phyloP scores from a whole-genome alignment of 2,797 vertebrate genomes.

The Monodelphis domestica region DNA sequence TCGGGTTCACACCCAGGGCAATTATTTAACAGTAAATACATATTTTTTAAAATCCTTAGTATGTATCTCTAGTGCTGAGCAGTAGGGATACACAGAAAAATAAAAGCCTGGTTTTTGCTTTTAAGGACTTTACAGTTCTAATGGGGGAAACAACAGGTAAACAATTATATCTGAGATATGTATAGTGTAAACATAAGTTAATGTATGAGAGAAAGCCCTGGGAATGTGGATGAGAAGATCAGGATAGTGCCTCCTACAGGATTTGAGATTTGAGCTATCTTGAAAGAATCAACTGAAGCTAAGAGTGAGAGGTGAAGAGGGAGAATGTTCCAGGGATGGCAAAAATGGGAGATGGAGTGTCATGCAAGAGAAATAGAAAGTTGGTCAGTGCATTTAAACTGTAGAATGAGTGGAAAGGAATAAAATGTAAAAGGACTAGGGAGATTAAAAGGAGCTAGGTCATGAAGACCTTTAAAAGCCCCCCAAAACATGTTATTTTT shows the following conservation, averaged over 20 bases:
- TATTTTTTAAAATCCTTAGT: not conserved
- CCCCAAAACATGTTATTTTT: not conserved
- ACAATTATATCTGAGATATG: not conserved
- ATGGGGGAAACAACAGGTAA: not conserved
- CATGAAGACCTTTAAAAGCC: not conserved
- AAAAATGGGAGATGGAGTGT: not conserved
- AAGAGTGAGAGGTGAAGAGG: not conserved
- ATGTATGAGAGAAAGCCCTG: not conserved
- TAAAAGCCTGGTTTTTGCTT: no score
- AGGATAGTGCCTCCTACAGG: not conserved
- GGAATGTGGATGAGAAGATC: not conserved
- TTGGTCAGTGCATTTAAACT: not conserved
- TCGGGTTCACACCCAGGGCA: not conserved
- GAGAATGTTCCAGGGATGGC: not conserved
- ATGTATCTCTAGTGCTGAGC: not conserved
- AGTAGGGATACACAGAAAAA: not conserved
- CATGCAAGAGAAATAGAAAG: not conserved
- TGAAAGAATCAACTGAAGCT: not conserved
- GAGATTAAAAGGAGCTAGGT: not conserved
- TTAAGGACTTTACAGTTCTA: not conserved
- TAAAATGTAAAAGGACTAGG: not conserved
- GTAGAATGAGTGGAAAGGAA: not conserved
- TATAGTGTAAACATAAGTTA: not conserved
- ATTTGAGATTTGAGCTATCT: not conserved
- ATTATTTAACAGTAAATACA: not conserved